Base-by-base conservation (phyloP, 2,888 invertebrate genomes). In the Glaucopsyche alexis region DNA sequence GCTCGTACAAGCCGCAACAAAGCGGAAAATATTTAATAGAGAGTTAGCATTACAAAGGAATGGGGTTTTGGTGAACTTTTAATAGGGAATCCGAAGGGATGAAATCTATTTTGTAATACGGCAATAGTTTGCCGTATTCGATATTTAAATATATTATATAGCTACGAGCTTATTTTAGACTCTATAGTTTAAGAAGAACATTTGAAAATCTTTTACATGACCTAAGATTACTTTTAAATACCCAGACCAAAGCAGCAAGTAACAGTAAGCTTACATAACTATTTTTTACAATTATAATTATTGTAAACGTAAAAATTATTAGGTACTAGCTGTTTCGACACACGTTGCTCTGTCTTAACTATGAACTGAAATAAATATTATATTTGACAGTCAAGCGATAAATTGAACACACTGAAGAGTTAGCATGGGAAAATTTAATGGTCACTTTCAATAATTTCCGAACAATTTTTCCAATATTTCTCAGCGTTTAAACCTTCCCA, bases 11-110 rank as follows among this genome's bases (percentile, higher is more conserved):
- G 84, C 84, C 82, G 85, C 86, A 88, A 85, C 85, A 83, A 87
- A 81, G 86, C 84, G 86, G 84, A 89, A 89, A 87, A 87, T 85
- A 87, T 88, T 86, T 87, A 88, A 91, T 88, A 87, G 85, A 85
- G 86, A 84, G 81, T 85, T 87, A 84, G 87, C 85, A 84, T 79
- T 42, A 72, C 72, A 55, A 72, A 67, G 66, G 72, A 72, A 72
- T 52, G 74, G 77, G 77, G 78, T 78, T 81, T 82, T 78, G 78
- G 79, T 78, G 77, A 79, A 72, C 79, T 82, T 84, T 85, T 85
- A 82, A 77, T 76, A 75, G 75, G 77, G 78, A 77, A 77, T n/a
- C 19, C 40, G 47, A 47, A 67, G 70, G 73, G 72, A 71, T 73
- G 71, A 40, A 64, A 45, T 73, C 38, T 73, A 66, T 72, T 73